phyloP scores from a whole-genome alignment of 2,888 invertebrate species.

The Periphyllus acericola region DNA sequence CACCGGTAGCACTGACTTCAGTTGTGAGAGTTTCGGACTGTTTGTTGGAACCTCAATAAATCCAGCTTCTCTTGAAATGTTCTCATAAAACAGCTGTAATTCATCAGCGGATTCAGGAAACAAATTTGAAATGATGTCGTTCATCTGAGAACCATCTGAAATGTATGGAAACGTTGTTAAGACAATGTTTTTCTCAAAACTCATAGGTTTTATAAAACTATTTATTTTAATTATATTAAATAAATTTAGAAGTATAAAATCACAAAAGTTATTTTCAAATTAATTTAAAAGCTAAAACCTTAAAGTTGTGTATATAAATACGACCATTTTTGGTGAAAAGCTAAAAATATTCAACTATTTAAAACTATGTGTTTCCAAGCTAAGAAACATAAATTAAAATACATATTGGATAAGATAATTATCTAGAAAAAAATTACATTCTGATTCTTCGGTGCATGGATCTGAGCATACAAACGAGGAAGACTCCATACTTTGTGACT shows the following conservation, averaged over 20 bases:
- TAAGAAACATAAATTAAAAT: neutral
- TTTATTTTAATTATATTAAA: too few species aligned
- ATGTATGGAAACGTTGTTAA: neutral
- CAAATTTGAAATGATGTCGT: neutral
- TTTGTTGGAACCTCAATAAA: slow-evolving; percentile 67
- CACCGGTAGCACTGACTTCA: slow-evolving; percentile 66
- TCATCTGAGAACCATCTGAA: neutral
- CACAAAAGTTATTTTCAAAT: too few species aligned
- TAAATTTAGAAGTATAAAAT: too few species aligned
- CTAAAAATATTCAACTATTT: too few species aligned
- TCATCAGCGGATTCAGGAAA: slow-evolving; percentile 7
- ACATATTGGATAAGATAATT: neutral
- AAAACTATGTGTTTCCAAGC: too few species aligned
- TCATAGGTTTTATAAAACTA: too few species aligned
- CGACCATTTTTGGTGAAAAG: too few species aligned
- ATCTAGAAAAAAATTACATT: neutral
- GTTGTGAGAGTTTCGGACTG: slow-evolving; percentile 67
- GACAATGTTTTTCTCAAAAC: too few species aligned
- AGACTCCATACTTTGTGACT: neutral
- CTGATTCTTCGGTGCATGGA: neutral
- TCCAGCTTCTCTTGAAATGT: slow-evolving; percentile 64
- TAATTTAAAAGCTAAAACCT: too few species aligned
- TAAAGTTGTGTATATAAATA: too few species aligned
- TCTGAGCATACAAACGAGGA: neutral
- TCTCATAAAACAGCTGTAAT: neutral